These are phyloP conservation scores for Andrena trimmerana DNA, from an alignment of 2,888 invertebrate genomes.

Conservation along the genomic window DNA sequence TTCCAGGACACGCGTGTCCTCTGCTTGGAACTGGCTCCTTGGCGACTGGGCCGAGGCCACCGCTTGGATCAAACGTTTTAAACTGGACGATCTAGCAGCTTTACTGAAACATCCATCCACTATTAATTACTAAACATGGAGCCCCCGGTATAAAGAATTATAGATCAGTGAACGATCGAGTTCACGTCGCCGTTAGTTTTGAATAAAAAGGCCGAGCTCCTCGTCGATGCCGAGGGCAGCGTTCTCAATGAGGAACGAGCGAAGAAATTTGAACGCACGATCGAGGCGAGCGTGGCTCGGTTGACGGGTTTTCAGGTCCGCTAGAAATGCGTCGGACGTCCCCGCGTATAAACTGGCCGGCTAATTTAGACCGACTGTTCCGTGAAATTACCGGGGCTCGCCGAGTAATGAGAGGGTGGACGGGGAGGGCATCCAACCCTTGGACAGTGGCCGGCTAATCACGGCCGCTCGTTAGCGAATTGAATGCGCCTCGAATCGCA, in stretches of 20 bases:
- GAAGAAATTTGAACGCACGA: slow-evolving; percentile 58
- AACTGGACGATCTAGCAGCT: not conserved
- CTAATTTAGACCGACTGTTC: slow-evolving; percentile 82
- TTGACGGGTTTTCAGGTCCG: slow-evolving; percentile 69
- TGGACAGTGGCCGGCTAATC: slow-evolving; percentile 79
- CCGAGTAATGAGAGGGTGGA: slow-evolving; percentile 81
- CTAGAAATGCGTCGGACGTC: slow-evolving; percentile 67
- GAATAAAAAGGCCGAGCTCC: not conserved
- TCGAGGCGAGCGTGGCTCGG: slow-evolving; percentile 18
- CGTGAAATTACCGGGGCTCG: slow-evolving; percentile 80
- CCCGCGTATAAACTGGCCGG: slow-evolving; percentile 71
- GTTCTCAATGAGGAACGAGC: slow-evolving; percentile 46
- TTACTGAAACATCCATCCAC: not conserved
- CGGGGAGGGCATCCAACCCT: slow-evolving; percentile 78
- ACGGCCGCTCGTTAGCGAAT: slow-evolving; percentile 82
- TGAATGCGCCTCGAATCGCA: slow-evolving; percentile 75
- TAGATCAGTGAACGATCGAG: slow-evolving; percentile 2
- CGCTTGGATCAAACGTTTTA: no score
- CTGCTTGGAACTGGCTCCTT: not conserved
- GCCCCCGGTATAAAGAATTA: not conserved
- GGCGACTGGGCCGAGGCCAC: not conserved
- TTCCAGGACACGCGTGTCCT: slow-evolving; percentile 31
- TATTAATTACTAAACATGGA: no score
- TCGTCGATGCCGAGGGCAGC: slow-evolving; percentile 3
- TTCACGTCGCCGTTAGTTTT: not conserved